Base-by-base conservation (phyloP, 2,888 invertebrate species). In the Lumbricus terrestris region DNA sequence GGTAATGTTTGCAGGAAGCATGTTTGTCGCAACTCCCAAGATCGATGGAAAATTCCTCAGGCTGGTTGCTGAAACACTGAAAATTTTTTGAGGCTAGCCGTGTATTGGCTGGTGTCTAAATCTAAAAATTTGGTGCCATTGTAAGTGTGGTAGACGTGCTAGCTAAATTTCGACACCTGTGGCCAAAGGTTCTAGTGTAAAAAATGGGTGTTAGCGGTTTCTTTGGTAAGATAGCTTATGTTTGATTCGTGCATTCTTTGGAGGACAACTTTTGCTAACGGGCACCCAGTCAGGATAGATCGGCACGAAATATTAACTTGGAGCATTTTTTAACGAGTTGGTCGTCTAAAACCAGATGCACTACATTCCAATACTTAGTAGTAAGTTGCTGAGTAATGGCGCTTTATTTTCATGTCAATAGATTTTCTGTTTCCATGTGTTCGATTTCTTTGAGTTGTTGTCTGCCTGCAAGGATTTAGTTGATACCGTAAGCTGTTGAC, bases 361-460 rank as follows among this genome's bases (percentile, higher is more conserved):
- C 37, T 85, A 85, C 85, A 85, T 85, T 85, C 85, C 85, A 35
- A 85, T 85, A 85, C 85, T 85, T 85, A 33, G 85, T 85, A 37
- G 35, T 18, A 15, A 34, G 85, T 85, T 85, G 37, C 85, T 85
- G 34, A 85, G 85, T 85, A 37, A 85, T 85, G 85, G 85, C n/a
- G n/a, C 37, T 85, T 85, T 85, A 85, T 85, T 85, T 85, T 85
- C 85, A 85, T 85, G 85, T 85, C 85, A 85, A 85, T 85, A 85
- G 85, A 85, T 85, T 85, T 85, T 37, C 85, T 85, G 85, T 85
- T 85, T 85, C n/a, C 85, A 85, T 33, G 85, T 85, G 85, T 35
- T 85, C 18, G n/a, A 85, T 85, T 35, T 85, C 85, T 35, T 85
- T 85, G 35, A 85, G 35, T 20, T 85, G 1, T 85, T n/a, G 1